Conservation (phyloP, 2,888 invertebrate species). For the Muscina levida region DNA sequence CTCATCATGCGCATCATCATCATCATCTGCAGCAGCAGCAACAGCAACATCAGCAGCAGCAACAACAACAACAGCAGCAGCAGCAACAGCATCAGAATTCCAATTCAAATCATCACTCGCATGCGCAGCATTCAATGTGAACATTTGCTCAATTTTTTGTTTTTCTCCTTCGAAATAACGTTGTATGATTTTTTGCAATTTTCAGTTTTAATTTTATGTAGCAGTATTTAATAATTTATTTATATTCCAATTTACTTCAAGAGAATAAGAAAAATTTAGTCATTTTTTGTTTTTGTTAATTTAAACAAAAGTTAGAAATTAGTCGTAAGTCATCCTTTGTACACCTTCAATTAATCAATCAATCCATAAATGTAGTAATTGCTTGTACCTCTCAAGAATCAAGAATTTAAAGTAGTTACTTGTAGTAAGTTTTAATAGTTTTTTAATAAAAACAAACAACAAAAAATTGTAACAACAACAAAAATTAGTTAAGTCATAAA, state of each 20-base stretch:
- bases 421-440: constrained; percentile 20
- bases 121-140: constrained; percentile 64
- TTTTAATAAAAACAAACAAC: neutral
- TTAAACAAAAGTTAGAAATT: neutral
- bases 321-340: too few species aligned
- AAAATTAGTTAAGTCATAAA: constrained; percentile 8
- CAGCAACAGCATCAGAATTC: constrained; percentile 68
- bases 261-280: constrained; percentile 12
- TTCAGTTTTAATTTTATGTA: constrained; percentile 14
- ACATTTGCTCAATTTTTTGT: neutral
- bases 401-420: constrained; percentile 30
- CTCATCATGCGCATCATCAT: constrained; percentile 61
- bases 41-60: neutral
- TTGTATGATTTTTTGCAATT: constrained; percentile 18
- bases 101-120: constrained; percentile 65
- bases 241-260: too few species aligned
- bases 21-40: constrained; percentile 65
- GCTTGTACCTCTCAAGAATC: constrained; percentile 39
- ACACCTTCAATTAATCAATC: neutral
- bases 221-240: constrained; percentile 14
- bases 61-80: constrained; percentile 50
- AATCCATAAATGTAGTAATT: constrained; percentile 19
- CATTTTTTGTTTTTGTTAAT: constrained; percentile 16
- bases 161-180: constrained; percentile 1
- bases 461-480: constrained; percentile 7